Percentiles rank a stretch among this genome's conserved stretches.
Evolutionary conservation across 2,113 vertebrate species (phyloP).

Genomic region (Oreotrochilus melanogaster): DNA sequence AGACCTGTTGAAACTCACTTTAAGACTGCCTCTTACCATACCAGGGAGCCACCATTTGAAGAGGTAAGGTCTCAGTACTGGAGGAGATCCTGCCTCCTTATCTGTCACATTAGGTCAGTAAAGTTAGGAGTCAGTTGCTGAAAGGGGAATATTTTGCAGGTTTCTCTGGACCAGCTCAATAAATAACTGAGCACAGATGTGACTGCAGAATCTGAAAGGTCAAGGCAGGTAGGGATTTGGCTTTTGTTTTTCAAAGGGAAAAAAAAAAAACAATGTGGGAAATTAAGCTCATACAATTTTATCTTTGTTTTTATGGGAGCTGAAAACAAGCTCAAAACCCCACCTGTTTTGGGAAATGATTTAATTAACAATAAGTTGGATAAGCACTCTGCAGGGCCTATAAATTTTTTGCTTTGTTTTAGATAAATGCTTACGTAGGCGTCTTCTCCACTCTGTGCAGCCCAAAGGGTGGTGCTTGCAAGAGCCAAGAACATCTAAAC

Average conservation of each 20-base stretch:
- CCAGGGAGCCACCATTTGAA: background rate
- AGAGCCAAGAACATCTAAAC: background rate
- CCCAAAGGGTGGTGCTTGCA: background rate
- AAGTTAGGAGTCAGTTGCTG: background rate
- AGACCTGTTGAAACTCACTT: conserved; percentile 8
- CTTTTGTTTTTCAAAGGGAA: background rate
- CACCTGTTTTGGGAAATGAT: background rate
- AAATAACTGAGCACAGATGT: background rate
- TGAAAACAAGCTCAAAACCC: background rate
- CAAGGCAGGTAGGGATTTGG: background rate
- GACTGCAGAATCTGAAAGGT: conserved; percentile 33
- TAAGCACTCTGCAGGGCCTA: background rate
- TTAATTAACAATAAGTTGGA: background rate
- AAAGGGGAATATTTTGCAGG: background rate
- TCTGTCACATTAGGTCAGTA: background rate
- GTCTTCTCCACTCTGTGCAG: background rate
- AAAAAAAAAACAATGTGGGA: background rate
- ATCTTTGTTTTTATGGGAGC: background rate
- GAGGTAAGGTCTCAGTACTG: background rate
- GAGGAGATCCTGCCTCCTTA: background rate
- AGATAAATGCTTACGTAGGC: background rate
- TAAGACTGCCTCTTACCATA: background rate
- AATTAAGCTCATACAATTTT: background rate
- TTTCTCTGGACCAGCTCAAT: conserved; percentile 17
- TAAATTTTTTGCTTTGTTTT: background rate